Evolutionary conservation across 2,113 vertebrate species (phyloP), one percentile per base, ranked within the genome.

Genomic region (Lates calcarifer): DNA sequence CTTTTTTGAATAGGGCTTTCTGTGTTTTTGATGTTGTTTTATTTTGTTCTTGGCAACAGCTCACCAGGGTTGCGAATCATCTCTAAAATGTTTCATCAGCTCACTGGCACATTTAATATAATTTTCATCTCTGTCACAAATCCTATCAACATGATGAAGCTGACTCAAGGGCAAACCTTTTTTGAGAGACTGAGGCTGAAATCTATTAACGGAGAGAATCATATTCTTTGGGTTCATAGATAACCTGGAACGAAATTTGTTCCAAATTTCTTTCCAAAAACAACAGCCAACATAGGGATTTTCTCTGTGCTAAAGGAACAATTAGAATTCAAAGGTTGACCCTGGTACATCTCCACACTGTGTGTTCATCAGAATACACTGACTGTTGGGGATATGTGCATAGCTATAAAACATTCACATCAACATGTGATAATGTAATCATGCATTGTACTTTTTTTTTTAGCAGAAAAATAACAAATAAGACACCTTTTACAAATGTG

Each of bases 61-160:
- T 65, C 73, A 51, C 35, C 13, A 37, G 12, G 53, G 28, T 64
- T 57, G 39, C 73, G 62, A 89, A 69, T 82, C 64, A 83, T 90
- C 41, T 81, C 24, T 53, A 22, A 65, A 79, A 79, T 28, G 43
- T 87, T 87, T 85, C 80, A 79, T 87, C 80, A 79, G 75, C 35
- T 74, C 37, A 14, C 58, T 60, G 33, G 24, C 61, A 39, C 56
- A 79, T 84, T 85, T 71, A 77, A 77, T 39, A 87, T 60, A 18
- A 58, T 86, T 67, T 81, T 77, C 47, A 53, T 80, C 65, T 51
- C 22, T 56, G 56, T 72, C 70, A 76, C 68, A 87, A 91, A 90
- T 87, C 77, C 82, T 43, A 72, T 87, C 90, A 89, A 77, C 55
- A 65, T 37, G 73, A 57, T 74, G 53, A 78, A 62, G 69, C 53